Conservation (phyloP, 2,113 vertebrate genomes). For the Urocitellus parryii region DNA sequence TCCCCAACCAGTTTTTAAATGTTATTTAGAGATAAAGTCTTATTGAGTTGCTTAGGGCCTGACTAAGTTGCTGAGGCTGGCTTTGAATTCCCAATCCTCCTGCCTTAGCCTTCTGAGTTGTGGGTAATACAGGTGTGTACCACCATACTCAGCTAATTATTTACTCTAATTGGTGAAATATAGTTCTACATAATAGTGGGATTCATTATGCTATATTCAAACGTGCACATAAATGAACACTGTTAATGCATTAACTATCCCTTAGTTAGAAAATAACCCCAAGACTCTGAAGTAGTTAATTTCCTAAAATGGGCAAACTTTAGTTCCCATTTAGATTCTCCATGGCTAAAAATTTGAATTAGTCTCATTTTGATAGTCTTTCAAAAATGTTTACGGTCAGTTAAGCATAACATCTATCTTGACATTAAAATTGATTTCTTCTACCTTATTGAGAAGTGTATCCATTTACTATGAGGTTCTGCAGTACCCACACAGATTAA, state of each 20-base stretch:
- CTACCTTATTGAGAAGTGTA: neutral
- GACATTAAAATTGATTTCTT: neutral
- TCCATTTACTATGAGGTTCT: neutral
- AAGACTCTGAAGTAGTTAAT: conserved; percentile 10
- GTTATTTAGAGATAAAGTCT: too few relatives aligned
- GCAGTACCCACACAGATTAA: too few relatives aligned
- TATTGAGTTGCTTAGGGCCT: too few relatives aligned
- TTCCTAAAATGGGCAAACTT: neutral
- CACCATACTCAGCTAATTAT: too few relatives aligned
- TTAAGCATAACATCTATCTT: neutral
- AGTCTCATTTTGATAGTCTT: neutral
- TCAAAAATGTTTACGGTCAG: neutral
- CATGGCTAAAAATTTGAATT: neutral
- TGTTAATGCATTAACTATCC: neutral
- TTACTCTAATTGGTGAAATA: too few relatives aligned
- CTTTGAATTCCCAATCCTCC: too few relatives aligned
- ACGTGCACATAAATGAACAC: neutral
- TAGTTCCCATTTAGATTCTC: neutral
- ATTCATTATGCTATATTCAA: too few relatives aligned
- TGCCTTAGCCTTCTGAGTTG: too few relatives aligned
- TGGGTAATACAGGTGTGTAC: too few relatives aligned
- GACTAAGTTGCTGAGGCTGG: too few relatives aligned
- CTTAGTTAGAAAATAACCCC: neutral
- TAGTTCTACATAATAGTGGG: too few relatives aligned
- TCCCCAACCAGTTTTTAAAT: too few relatives aligned